Evolutionary conservation across 2,888 invertebrate genomes (phyloP).

Genomic region (Eurytoma californica): DNA sequence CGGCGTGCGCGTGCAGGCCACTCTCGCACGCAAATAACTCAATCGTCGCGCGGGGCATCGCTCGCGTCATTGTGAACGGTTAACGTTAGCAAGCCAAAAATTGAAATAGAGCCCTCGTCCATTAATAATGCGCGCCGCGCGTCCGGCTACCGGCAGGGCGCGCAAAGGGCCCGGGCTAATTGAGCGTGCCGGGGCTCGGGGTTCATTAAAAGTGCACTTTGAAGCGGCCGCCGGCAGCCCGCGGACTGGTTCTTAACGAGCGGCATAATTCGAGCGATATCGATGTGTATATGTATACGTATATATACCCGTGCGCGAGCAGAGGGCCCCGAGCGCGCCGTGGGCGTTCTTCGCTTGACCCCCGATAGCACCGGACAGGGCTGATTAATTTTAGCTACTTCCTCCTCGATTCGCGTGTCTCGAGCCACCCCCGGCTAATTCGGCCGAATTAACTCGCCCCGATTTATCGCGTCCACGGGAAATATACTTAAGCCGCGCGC

Average conservation of each 20-base stretch:
- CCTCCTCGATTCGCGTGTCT: slow-evolving; percentile 39
- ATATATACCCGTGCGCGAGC: neutral
- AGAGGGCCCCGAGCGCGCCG: slow-evolving; percentile 16
- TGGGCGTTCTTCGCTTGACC: slow-evolving; percentile 37
- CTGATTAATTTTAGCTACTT: slow-evolving; percentile 54
- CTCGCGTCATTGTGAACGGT: slow-evolving; percentile 26
- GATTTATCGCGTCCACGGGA: slow-evolving; percentile 25
- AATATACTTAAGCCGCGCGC: slow-evolving; percentile 21
- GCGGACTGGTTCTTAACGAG: slow-evolving; percentile 52
- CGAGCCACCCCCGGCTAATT: neutral
- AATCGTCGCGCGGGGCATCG: slow-evolving; percentile 17
- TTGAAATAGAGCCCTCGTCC: slow-evolving; percentile 32
- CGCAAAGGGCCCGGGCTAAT: slow-evolving; percentile 51
- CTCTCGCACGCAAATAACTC: slow-evolving; percentile 13
- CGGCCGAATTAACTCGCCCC: slow-evolving; percentile 18
- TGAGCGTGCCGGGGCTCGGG: slow-evolving; percentile 43
- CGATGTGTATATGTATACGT: slow-evolving; percentile 41
- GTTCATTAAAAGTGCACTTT: slow-evolving; percentile 54
- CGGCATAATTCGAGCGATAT: slow-evolving; percentile 53
- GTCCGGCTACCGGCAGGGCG: neutral
- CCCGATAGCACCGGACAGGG: slow-evolving; percentile 15
- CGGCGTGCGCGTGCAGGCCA: no score
- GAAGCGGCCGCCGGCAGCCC: slow-evolving; percentile 31
- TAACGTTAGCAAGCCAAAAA: slow-evolving; percentile 47
- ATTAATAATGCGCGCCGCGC: slow-evolving; percentile 17